These are phyloP conservation scores for Condylura cristata DNA, from an alignment of 2,113 vertebrate genomes.

Conservation along the genomic window DNA sequence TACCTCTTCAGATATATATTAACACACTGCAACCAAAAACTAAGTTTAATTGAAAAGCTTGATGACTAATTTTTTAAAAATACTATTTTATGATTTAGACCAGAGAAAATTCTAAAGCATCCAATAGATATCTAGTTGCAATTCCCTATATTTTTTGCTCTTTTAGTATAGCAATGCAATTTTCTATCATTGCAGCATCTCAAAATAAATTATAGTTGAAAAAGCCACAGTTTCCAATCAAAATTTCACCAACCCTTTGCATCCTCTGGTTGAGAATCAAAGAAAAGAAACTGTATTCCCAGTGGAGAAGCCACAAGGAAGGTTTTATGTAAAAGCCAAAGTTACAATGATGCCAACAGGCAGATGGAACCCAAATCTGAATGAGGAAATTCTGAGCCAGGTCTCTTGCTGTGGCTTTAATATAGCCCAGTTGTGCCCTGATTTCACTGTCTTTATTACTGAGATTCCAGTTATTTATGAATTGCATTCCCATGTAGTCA, in stretches of 20 bases:
- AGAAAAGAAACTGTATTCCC: conserved; percentile 46
- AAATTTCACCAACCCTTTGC: neutral
- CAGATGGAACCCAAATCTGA: conserved; percentile 37
- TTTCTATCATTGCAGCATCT: neutral
- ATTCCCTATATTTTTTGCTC: neutral
- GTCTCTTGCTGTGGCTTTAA: conserved; percentile 53
- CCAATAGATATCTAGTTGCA: neutral
- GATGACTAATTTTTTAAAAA: neutral
- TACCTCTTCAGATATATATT: too few species aligned
- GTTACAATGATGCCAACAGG: conserved; percentile 59
- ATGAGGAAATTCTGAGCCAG: conserved; percentile 51
- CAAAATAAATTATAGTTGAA: conserved; percentile 27
- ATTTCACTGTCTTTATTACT: conserved; percentile 49
- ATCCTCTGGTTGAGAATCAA: conserved; percentile 17
- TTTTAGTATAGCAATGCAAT: neutral
- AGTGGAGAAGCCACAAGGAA: neutral
- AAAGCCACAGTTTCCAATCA: conserved; percentile 35
- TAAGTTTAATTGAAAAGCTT: neutral
- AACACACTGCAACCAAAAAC: too few species aligned
- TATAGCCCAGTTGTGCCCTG: conserved; percentile 13
- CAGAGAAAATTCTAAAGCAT: neutral
- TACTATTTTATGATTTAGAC: neutral
- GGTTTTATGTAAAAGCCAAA: conserved; percentile 20
- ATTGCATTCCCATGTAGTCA: conserved; percentile 65
- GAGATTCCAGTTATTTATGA: conserved; percentile 67